A percentile compares a stretch with the other conserved stretches of the same genome.
These are phyloP conservation scores for Chaetops frenatus DNA, from an alignment of 2,113 vertebrate genomes.

Conservation along the genomic window DNA sequence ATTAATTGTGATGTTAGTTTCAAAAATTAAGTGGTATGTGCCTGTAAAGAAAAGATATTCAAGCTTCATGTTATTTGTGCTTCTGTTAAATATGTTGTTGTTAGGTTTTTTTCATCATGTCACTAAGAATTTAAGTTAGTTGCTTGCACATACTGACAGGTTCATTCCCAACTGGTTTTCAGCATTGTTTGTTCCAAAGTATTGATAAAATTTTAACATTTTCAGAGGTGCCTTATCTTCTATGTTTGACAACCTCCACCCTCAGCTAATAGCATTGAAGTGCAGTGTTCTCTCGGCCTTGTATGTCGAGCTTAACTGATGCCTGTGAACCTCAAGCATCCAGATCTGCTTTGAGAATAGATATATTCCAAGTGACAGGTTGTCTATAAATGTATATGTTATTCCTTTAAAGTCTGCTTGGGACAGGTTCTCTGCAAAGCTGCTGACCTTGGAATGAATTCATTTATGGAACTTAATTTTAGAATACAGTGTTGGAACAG, in stretches of 20 bases:
- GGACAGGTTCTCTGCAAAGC: not conserved
- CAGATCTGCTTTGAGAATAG: not conserved
- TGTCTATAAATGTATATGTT: not conserved
- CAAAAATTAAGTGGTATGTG: not conserved
- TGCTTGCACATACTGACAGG: not conserved
- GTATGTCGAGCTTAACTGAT: not conserved
- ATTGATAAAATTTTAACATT: not conserved
- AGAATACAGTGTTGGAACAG: not conserved
- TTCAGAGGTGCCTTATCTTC: not conserved
- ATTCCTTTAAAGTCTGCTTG: not conserved
- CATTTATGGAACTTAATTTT: not conserved
- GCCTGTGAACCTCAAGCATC: not conserved
- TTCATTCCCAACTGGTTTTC: not conserved
- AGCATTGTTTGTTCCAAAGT: not conserved
- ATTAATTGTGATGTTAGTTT: not conserved
- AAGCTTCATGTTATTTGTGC: not conserved
- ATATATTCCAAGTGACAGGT: slow-evolving; percentile 6
- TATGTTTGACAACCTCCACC: not conserved
- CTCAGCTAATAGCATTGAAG: not conserved
- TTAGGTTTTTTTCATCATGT: not conserved
- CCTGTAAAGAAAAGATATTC: not conserved
- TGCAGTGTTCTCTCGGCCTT: not conserved
- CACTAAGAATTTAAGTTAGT: not conserved
- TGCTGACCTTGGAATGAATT: not conserved
- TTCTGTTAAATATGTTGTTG: not conserved